Evolutionary conservation across 1,140 invertebrate genomes (phyloP), one percentile per base, ranked within the genome.

Genomic region (Eumaeus atala): DNA sequence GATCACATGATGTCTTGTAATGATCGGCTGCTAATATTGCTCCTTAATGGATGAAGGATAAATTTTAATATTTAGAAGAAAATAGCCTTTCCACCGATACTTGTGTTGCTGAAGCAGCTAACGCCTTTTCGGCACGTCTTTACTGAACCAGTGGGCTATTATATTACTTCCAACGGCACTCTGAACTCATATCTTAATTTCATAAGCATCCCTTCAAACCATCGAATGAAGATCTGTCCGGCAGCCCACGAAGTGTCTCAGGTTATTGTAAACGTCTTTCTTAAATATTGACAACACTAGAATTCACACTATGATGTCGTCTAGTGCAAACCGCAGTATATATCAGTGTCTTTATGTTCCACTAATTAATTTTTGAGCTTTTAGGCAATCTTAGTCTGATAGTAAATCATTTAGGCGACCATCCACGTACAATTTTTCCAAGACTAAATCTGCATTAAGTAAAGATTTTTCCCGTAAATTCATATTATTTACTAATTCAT

Each of bases 1-100:
- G 6, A 3, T 6, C 2, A 28, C 21, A 28, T 28, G 6, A 28
- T 28, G 21, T 28, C 21, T 28, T 28, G 21, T 28, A 28, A 28
- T 28, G 6, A 28, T 2, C 21, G 2, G 21, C 21, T 28, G 21
- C 11, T 52, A 9, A 52, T 40, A 40, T 52, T 52, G 28, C 36
- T 40, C n/a, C 51, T 21, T 52, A 33, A 1, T 1, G 51, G 51
- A n/a, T n/a, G n/a, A n/a, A n/a, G n/a, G n/a, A 52, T 40, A 38
- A 52, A 52, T 40, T 52, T 52, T 40, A 52, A 52, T n/a, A n/a
- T n/a, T n/a, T n/a, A 8, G 51, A 40, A n/a, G 51, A 52, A 42
- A 52, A 52, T 12, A 52, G 12, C 9, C 51, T 52, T 28, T 52
- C 37, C 28, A 52, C 37, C 1, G 51, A 52, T 8, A 28, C 37